Evolutionary conservation across 2,888 invertebrate species (phyloP).

Genomic region (Clivina fossor): DNA sequence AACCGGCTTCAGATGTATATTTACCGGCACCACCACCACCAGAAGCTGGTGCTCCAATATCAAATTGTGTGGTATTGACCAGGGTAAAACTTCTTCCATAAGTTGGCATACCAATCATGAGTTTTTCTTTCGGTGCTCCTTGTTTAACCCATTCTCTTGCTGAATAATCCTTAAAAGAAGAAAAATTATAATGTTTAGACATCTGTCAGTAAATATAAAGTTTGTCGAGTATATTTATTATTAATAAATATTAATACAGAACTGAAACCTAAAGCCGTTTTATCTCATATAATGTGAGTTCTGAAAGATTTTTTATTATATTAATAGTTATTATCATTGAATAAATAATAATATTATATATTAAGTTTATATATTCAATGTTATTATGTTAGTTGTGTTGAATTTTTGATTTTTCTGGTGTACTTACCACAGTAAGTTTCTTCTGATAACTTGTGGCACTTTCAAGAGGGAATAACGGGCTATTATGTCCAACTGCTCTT

Average conservation of each 20-base stretch:
- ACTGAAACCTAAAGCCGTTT: too few species aligned
- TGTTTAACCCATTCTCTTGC: conserved; percentile 92
- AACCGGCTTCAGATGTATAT: conserved; percentile 91
- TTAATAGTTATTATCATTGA: too few species aligned
- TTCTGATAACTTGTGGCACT: conserved; percentile 89
- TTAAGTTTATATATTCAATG: too few species aligned
- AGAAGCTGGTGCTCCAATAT: conserved; percentile 88
- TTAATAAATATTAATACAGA: too few species aligned
- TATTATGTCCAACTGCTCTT: conserved; percentile 89
- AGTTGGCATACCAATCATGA: conserved; percentile 93
- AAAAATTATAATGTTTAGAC: not conserved
- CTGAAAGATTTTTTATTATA: too few species aligned
- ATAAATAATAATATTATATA: too few species aligned
- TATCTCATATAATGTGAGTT: too few species aligned
- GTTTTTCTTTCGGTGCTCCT: conserved; percentile 90
- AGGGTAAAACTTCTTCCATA: conserved; percentile 91
- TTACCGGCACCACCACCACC: conserved; percentile 85
- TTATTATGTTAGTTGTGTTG: too few species aligned
- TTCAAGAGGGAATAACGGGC: conserved; percentile 85
- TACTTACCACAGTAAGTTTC: conserved; percentile 84
- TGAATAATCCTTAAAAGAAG: conserved; percentile 72
- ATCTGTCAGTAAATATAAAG: too few species aligned
- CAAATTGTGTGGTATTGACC: conserved; percentile 82
- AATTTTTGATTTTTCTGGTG: too few species aligned
- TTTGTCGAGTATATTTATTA: too few species aligned